Conservation (phyloP, 2,888 invertebrate genomes). For the Atrina japonica region DNA sequence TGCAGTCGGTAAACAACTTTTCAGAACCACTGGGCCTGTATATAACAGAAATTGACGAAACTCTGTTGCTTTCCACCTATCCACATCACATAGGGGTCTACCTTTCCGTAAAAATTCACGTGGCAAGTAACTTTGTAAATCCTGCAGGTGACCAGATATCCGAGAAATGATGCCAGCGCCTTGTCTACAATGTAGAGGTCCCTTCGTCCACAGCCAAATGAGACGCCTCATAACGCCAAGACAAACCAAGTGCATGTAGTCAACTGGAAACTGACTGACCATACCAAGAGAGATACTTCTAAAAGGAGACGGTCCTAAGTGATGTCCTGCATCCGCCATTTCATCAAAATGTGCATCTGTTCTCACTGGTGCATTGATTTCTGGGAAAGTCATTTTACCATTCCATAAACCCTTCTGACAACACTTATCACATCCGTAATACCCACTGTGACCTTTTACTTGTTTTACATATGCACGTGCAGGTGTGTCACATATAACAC, state of each 20-base stretch:
- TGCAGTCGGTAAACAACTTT: no score
- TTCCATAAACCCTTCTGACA: constrained; percentile 34
- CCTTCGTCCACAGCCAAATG: constrained; percentile 54
- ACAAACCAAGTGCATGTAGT: constrained; percentile 75
- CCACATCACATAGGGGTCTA: constrained; percentile 52
- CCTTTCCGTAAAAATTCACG: constrained; percentile 60
- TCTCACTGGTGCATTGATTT: constrained; percentile 46
- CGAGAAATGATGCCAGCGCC: constrained; percentile 17
- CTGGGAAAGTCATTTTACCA: constrained; percentile 37
- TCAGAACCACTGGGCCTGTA: constrained; percentile 61
- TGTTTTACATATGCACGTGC: constrained; percentile 67
- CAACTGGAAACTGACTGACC: constrained; percentile 65
- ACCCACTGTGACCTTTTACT: constrained; percentile 64
- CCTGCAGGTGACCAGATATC: constrained; percentile 46
- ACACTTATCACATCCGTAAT: no score
- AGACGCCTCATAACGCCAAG: constrained; percentile 66
- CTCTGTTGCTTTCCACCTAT: constrained; percentile 70
- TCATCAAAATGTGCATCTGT: constrained; percentile 53
- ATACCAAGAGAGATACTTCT: constrained; percentile 50
- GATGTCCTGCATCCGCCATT: constrained; percentile 55
- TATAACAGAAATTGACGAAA: constrained; percentile 67
- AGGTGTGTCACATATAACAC: constrained; percentile 70
- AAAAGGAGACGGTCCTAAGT: constrained; percentile 53
- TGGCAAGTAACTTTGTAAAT: constrained; percentile 43
- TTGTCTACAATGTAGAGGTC: constrained; percentile 45